Base-by-base conservation (phyloP, 2,113 vertebrate species). In the Catharus minimus region DNA sequence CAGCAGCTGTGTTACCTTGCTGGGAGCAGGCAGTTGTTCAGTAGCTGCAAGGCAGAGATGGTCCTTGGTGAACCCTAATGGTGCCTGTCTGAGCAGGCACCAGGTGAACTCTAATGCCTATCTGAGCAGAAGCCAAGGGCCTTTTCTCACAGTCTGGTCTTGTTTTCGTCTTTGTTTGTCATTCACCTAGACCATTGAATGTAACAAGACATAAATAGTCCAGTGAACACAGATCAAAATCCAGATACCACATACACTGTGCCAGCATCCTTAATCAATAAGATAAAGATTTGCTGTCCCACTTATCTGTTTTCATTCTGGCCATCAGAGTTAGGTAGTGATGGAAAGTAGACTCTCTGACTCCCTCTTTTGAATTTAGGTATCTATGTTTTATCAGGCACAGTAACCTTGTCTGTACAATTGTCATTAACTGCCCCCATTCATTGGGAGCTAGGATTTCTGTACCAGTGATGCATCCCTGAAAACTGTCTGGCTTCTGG, bases 211-310 rank as follows among this genome's bases (percentile, higher is more conserved):
- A 61, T 57, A 84, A 90, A 82, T 28, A 72, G 57, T 22, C 73
- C 46, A 46, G 53, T 44, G 74, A 95, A 89, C 67, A 65, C 78
- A 89, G 78, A 92, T 91, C 78, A 92, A 96, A 94, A 58, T 44
- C 74, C 71, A 92, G 84, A 82, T 57, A 84, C 62, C 0, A 2
- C 71, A 68, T 0, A 1, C 55, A 76, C 50, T 0, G 0, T 85
- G 69, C 14, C 1, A 0, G 36, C 36, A 44, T 65, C 50, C 38
- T 92, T 84, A 91, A 87, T 96, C 93, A 87, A 95, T 96, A 82
- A 80, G 55, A 20, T 91, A 95, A 96, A 89, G 91, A 95, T 94
- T 92, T 92, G 62, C 89, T 92, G 87, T 94, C 58, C 55, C 50
- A 82, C 33, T 69, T 93, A 91, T 20, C 85, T 76, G n/a, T 76